A percentile compares a stretch with the other conserved stretches of the same genome.
Evolutionary conservation across 2,888 invertebrate species (phyloP).

Genomic region (Muscina levida): DNA sequence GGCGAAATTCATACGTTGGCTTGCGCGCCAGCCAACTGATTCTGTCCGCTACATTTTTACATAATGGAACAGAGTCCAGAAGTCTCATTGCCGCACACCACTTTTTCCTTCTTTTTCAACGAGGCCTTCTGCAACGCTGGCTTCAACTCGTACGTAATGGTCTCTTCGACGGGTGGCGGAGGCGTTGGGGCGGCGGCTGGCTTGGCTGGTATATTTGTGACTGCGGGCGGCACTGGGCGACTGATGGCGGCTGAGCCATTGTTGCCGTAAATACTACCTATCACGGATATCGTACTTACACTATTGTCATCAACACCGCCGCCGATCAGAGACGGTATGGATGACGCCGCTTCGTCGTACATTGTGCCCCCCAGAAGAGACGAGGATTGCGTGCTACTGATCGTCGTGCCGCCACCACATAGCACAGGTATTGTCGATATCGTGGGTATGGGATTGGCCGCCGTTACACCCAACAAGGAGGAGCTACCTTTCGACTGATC

Average conservation of each 20-base stretch:
- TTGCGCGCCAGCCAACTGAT: background rate
- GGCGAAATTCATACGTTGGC: background rate
- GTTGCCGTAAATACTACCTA: conserved; percentile 74
- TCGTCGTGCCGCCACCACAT: conserved; percentile 75
- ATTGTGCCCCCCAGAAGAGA: conserved; percentile 38
- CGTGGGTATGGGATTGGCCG: conserved; percentile 70
- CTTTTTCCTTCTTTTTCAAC: conserved; percentile 86
- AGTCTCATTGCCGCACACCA: conserved; percentile 88
- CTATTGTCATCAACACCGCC: conserved; percentile 58
- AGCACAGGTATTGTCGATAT: conserved; percentile 79
- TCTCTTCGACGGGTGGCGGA: conserved; percentile 69
- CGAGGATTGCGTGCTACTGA: conserved; percentile 61
- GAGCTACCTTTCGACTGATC: conserved; percentile 49
- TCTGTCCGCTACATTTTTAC: conserved; percentile 80
- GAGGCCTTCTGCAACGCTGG: conserved; percentile 84
- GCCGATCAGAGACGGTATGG: conserved; percentile 7
- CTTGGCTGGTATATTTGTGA: conserved; percentile 9
- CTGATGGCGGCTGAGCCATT: conserved; percentile 56
- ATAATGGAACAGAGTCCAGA: conserved; percentile 93
- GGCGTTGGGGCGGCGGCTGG: conserved; percentile 58
- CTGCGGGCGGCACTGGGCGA: conserved; percentile 51
- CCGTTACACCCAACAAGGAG: conserved; percentile 59
- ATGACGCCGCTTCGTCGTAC: conserved; percentile 34
- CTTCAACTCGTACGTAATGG: conserved; percentile 81
- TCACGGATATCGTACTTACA: conserved; percentile 77